Evolutionary conservation across 2,797 vertebrate genomes (phyloP), one percentile per base, ranked within the genome.

Genomic region (Enoplosus armatus): DNA sequence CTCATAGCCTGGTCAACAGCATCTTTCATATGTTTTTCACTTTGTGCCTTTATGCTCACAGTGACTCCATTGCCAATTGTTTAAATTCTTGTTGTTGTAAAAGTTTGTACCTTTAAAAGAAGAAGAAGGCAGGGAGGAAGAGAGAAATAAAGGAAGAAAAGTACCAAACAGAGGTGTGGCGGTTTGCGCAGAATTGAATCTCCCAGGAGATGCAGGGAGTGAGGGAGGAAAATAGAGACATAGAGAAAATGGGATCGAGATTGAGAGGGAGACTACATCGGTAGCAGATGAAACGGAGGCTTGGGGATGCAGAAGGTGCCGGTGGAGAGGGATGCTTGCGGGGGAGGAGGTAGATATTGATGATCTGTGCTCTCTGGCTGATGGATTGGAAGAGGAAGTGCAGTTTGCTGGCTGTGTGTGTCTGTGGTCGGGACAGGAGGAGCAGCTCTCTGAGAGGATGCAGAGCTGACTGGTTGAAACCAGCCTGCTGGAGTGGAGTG

Each of bases 381-480:
- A 93, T 94, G 89, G 91, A 92, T 94, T 87, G 84, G 80, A 86
- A 87, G 82, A 93, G 89, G 89, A 89, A 89, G 82, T 83, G 90
- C 77, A 84, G 76, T 66, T 62, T 79, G 78, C 79, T 72, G 83
- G 82, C 79, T 61, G 33, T 10, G 72, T 10, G 72, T 78, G 73
- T 77, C 79, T 81, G 82, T 51, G 73, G 81, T 73, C 27, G 31
- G 76, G 61, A 75, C 45, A 27, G 54, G 67, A 84, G 54, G 74
- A 65, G 80, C 43, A 58, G 83, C 50, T 75, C 59, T 45, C 24
- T 66, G 35, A 39, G 63, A 72, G 72, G 82, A 67, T 73, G 85
- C 79, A 73, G 80, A 79, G 71, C 58, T 74, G 83, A 75, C 83
- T 80, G 74, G 77, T 33, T 83, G 55, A 64, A 89, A 85, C 77